Evolutionary conservation across 2,797 vertebrate species (phyloP), one percentile per base, ranked within the genome.

Genomic region (Argya squamiceps): DNA sequence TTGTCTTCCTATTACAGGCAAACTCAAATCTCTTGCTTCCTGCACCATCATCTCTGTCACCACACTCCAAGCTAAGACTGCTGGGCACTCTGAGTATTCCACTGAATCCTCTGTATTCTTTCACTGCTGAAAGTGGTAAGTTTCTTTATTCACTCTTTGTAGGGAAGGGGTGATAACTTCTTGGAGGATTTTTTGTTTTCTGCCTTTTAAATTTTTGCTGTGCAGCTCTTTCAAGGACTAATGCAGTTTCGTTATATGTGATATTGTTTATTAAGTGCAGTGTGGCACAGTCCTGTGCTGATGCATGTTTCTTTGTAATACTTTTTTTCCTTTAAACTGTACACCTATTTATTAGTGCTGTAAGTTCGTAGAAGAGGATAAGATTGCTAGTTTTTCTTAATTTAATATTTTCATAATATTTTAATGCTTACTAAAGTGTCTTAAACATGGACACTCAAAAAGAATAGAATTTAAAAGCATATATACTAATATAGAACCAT

Each of bases 21-120:
- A 98, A 98, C 96, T 98, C 98, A 96, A 98, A 97, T 77, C 93
- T 98, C 44, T 98, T 96, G 30, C 93, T 99, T 68, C 98, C 98
- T 70, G 98, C 98, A 26, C 98, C 98, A 24, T 98, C 98, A 75
- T 91, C 98, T 13, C 97, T 98, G 88, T 98, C 98, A 37, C 98
- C 98, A 29, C 99, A 98, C 95, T 98, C 98, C 85, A 98, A 97
- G 91, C 97, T 98, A 88, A 98, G 98, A 78, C 94, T 98, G 77
- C 95, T 98, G 4, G 96, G 94, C 10, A 47, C 98, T 68, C 88
- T 98, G 58, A 97, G 97, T 4, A 24, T 98, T 91, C 98, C 98
- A 52, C 96, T 98, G 59, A 98, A 98, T 94, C 97, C 98, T 30
- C 98, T 97, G 69, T 97, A 98, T 70, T 96, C 96, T 92, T 92